Base-by-base conservation (phyloP, 2,797 vertebrate genomes). In the Gadopsis marmoratus region DNA sequence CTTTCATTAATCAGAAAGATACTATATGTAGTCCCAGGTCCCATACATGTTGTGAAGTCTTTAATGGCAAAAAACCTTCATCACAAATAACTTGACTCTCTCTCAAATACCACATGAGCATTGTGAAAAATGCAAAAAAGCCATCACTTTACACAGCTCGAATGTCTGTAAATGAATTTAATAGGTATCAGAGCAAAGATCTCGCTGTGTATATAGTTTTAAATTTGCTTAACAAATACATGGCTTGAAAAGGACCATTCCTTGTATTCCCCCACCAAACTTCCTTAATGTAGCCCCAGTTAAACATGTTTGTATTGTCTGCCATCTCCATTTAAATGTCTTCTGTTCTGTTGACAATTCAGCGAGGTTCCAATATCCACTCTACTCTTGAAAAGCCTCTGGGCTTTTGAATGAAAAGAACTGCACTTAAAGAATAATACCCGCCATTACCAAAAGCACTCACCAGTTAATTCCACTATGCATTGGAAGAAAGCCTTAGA, bases 381-480 rank as follows among this genome's bases (percentile, higher is more conserved):
- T 90, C 74, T 72, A 26, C 86, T 79, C 74, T 88, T 88, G 81
- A 91, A 84, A 90, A 76, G 83, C 86, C 91, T 87, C 50, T 0
- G 67, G 81, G 87, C 51, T 58, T 82, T 85, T 74, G 37, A 91
- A 90, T 74, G 79, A 83, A 83, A 78, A 79, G 74, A 91, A 85
- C 78, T 85, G 89, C 92, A 93, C 91, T 94, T 92, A 91, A 85
- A 85, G 89, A 90, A 93, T 92, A 94, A 94, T 92, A 88, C 90
- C 84, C 89, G 91, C 85, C 88, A 93, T 94, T 94, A 90, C 84
- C 56, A 88, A 89, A 39, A 91, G 87, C 91, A 88, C 92, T 92
- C 86, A 83, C 72, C 87, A 77, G 75, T 91, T 92, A 93, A 91
- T 90, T 86, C 76, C 45, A 84, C 71, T 70, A 77, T 63, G 82